These are phyloP conservation scores for Xestobium rufovillosum DNA, from an alignment of 2,888 invertebrate genomes.

Conservation along the genomic window DNA sequence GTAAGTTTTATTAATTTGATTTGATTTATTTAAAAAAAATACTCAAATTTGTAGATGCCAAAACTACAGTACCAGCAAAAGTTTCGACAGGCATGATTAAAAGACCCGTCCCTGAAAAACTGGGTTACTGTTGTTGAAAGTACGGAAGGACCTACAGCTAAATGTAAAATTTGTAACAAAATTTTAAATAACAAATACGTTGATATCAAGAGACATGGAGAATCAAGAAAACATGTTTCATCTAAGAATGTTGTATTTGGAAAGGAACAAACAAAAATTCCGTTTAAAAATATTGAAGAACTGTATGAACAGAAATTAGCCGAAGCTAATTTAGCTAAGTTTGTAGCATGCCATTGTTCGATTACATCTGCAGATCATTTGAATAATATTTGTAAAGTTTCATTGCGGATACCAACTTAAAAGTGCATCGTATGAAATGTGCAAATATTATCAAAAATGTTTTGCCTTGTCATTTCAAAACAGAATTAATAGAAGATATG, in stretches of 20 bases:
- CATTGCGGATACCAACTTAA: slow-evolving; percentile 12
- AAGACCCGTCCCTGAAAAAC: slow-evolving; percentile 17
- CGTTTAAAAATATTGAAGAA: slow-evolving; percentile 9
- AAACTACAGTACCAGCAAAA: slow-evolving; percentile 14
- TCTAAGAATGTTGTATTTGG: slow-evolving; percentile 9
- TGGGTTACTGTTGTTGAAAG: slow-evolving; percentile 16
- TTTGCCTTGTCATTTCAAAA: slow-evolving; percentile 19
- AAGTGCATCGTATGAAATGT: slow-evolving; percentile 22
- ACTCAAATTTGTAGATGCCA: not conserved
- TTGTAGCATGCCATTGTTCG: slow-evolving; percentile 19
- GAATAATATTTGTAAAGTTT: slow-evolving; percentile 13
- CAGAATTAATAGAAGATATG: slow-evolving; percentile 19
- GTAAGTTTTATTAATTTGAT: not conserved
- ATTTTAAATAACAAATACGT: slow-evolving; percentile 13
- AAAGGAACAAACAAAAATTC: slow-evolving; percentile 6
- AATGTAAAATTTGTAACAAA: slow-evolving; percentile 17
- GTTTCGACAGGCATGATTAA: slow-evolving; percentile 14
- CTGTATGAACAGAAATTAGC: slow-evolving; percentile 23
- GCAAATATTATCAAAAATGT: slow-evolving; percentile 21
- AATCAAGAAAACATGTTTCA: slow-evolving; percentile 16
- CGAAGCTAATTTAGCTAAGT: slow-evolving; percentile 20
- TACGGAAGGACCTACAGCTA: slow-evolving; percentile 13
- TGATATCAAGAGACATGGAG: slow-evolving; percentile 14
- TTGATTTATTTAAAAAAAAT: not conserved
- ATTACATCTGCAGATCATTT: slow-evolving; percentile 13